These are phyloP conservation scores for Piaya cayana DNA, from an alignment of 2,113 vertebrate species.

Conservation along the genomic window DNA sequence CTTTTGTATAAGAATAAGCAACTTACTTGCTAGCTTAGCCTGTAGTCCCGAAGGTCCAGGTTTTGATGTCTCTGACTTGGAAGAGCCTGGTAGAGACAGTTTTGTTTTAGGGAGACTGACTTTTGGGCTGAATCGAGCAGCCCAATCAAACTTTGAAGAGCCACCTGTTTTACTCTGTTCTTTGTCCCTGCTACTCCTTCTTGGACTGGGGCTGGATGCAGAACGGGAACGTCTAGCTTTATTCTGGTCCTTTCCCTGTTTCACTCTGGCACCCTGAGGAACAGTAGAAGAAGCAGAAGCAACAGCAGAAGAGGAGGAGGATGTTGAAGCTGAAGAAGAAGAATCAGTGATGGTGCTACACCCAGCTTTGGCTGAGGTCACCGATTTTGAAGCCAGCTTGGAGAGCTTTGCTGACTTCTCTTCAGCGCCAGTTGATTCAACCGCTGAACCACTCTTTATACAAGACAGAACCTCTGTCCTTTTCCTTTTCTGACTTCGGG, in stretches of 20 bases:
- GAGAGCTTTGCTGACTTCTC: constrained; percentile 96
- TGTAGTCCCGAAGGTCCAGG: constrained; percentile 99
- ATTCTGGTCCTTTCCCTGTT: constrained; percentile 98
- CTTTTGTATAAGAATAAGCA: too few species aligned
- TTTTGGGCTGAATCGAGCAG: constrained; percentile 97
- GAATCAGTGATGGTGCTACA: constrained; percentile 98
- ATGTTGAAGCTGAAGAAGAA: constrained; percentile 92
- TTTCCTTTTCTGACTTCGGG: constrained; percentile 94
- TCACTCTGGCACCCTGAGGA: constrained; percentile 92
- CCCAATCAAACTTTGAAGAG: constrained; percentile 99
- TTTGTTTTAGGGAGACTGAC: constrained; percentile 99
- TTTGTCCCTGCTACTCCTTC: constrained; percentile 96
- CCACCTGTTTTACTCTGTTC: constrained; percentile 92
- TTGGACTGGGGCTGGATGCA: constrained; percentile 95
- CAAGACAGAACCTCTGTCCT: constrained; percentile 89
- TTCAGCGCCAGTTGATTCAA: constrained; percentile 90
- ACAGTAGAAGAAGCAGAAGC: constrained; percentile 88
- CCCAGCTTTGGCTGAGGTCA: constrained; percentile 99
- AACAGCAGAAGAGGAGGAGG: constrained; percentile 86
- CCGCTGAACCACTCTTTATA: constrained; percentile 88
- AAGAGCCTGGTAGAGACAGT: constrained; percentile 96
- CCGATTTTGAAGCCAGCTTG: constrained; percentile 99
- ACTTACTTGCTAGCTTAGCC: constrained; percentile 99
- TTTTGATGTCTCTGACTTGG: constrained; percentile 96
- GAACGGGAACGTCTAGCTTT: constrained; percentile 95